Percentiles rank a stretch among this genome's conserved stretches.
Conservation (phyloP, 2,113 vertebrate genomes). For the Oreochromis spilurus region DNA sequence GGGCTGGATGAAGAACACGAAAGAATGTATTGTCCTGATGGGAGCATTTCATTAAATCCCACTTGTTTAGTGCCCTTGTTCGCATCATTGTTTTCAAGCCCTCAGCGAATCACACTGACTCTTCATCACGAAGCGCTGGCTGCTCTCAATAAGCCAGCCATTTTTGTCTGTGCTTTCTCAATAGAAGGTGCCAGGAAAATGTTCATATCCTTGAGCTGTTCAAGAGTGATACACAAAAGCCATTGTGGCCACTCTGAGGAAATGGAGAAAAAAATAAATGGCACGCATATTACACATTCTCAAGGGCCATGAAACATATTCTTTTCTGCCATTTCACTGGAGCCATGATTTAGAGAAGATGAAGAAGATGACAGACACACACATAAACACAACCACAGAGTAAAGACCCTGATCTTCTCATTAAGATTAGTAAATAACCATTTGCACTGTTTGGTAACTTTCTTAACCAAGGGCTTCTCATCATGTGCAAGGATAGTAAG, state of each 20-base stretch:
- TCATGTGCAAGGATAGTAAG: slow-evolving; percentile 6
- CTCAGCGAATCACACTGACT: slow-evolving; percentile 38
- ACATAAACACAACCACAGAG: slow-evolving; percentile 15
- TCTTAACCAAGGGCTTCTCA: slow-evolving; percentile 11
- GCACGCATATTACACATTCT: slow-evolving; percentile 53
- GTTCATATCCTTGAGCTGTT: slow-evolving; percentile 69
- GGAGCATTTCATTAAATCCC: slow-evolving; percentile 56
- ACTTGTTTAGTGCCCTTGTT: slow-evolving; percentile 60
- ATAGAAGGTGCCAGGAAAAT: slow-evolving; percentile 62
- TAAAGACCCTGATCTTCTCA: slow-evolving; percentile 16
- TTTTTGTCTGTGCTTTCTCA: slow-evolving; percentile 50
- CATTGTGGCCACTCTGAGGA: slow-evolving; percentile 61
- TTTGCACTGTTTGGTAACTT: slow-evolving; percentile 21
- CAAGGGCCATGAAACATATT: slow-evolving; percentile 49
- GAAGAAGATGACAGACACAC: slow-evolving; percentile 1
- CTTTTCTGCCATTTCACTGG: slow-evolving; percentile 43
- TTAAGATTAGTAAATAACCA: slow-evolving; percentile 46
- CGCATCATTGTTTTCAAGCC: slow-evolving; percentile 55
- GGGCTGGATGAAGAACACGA: slow-evolving; percentile 19
- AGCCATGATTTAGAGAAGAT: slow-evolving; percentile 36
- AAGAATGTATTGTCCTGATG: slow-evolving; percentile 43
- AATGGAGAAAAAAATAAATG: slow-evolving; percentile 45
- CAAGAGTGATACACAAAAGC: slow-evolving; percentile 66
- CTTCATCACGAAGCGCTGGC: slow-evolving; percentile 47
- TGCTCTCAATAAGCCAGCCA: slow-evolving; percentile 54